phyloP scores from a whole-genome alignment of 1,140 invertebrate species.

The Ips nitidus region DNA sequence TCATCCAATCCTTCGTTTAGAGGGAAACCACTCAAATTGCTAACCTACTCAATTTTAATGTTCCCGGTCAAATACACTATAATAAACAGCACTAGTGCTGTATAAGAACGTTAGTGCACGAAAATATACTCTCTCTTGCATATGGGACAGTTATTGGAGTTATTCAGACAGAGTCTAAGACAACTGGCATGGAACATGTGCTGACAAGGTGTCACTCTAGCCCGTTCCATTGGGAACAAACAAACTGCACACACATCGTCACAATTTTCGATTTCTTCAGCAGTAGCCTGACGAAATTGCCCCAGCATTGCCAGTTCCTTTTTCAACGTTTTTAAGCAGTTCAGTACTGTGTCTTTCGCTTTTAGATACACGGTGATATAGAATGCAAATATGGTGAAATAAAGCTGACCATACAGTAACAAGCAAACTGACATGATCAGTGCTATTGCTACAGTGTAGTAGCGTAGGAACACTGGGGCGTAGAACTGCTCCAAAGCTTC shows the following conservation, averaged over 20 bases:
- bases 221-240: conserved; percentile 66
- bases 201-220: conserved; percentile 72
- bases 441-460: conserved; percentile 59
- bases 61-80: no score
- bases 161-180: conserved; percentile 67
- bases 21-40: no score
- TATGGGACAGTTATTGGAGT: conserved; percentile 70
- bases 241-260: conserved; percentile 79
- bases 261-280: conserved; percentile 64
- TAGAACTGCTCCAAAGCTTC: conserved; percentile 70
- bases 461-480: conserved; percentile 63
- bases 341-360: conserved; percentile 61
- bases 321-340: conserved; percentile 57
- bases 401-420: conserved; percentile 58
- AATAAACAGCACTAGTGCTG: no score
- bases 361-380: conserved; percentile 72
- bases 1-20: no score
- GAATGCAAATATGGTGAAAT: conserved; percentile 59
- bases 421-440: conserved; percentile 58
- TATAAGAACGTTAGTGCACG: conserved; percentile 31
- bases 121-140: conserved; percentile 64
- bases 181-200: conserved; percentile 78
- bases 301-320: conserved; percentile 63
- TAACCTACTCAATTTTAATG: no score
- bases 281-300: conserved; percentile 65